A percentile compares a stretch with the other conserved stretches of the same genome.
Conservation (phyloP, 2,888 invertebrate species). For the Nomada lathburiana region DNA sequence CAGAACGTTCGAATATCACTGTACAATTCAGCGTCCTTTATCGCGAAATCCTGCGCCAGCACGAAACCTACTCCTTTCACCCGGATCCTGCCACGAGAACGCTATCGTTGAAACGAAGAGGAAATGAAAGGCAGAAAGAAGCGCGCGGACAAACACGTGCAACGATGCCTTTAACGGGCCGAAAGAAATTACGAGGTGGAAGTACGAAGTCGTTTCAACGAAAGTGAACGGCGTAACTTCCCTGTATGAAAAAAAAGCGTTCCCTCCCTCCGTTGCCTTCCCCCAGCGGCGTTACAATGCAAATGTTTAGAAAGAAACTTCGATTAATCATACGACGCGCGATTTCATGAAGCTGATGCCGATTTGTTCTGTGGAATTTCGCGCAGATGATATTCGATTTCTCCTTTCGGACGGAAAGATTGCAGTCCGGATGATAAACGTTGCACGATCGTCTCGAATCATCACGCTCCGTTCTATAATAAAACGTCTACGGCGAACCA, state of each 20-base stretch:
- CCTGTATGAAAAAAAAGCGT: background rate
- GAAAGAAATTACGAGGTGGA: constrained; percentile 35
- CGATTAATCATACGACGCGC: constrained; percentile 18
- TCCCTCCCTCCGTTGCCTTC: background rate
- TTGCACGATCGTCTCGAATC: background rate
- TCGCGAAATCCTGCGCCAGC: constrained; percentile 46
- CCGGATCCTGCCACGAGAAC: constrained; percentile 67
- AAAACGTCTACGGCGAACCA: background rate
- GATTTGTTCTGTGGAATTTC: background rate
- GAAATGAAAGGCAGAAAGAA: constrained; percentile 65
- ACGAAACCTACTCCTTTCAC: constrained; percentile 69
- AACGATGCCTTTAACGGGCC: constrained; percentile 18
- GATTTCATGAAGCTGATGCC: too few species aligned
- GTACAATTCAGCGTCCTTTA: constrained; percentile 36
- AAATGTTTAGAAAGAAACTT: background rate
- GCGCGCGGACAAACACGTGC: constrained; percentile 44
- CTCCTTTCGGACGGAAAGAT: background rate
- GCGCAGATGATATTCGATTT: background rate
- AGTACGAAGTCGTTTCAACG: constrained; percentile 33
- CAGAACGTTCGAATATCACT: constrained; percentile 34
- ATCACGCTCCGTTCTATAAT: background rate
- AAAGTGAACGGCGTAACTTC: constrained; percentile 42
- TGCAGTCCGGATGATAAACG: background rate
- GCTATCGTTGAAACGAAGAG: constrained; percentile 62
- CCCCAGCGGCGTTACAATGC: background rate